Conservation (phyloP, 2,888 invertebrate genomes). For the Agrotis exclamationis region DNA sequence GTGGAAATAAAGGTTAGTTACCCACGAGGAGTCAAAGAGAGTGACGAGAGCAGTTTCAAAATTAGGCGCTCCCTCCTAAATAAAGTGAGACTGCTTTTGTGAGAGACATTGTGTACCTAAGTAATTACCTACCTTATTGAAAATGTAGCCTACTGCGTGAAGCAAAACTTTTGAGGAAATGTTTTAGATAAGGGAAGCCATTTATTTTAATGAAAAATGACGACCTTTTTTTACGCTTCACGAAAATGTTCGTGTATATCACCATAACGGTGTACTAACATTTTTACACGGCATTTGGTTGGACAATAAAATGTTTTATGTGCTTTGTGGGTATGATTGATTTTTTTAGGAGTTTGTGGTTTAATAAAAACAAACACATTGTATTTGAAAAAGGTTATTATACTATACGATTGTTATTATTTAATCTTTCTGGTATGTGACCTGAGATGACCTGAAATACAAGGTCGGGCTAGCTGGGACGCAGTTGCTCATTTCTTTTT, state of each 20-base stretch:
- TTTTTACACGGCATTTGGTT: conserved; percentile 65
- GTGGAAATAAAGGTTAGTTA: conserved; percentile 55
- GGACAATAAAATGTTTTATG: conserved; percentile 67
- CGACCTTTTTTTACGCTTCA: conserved; percentile 65
- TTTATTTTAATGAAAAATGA: conserved; percentile 81
- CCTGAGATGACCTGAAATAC: too few relatives aligned
- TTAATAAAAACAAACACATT: too few relatives aligned
- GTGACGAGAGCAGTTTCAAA: conserved; percentile 59
- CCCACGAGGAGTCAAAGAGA: conserved; percentile 53
- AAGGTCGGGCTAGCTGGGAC: too few relatives aligned
- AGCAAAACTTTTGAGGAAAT: conserved; percentile 68
- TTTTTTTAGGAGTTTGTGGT: conserved; percentile 34
- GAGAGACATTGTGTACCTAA: conserved; percentile 68
- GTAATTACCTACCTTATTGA: conserved; percentile 72
- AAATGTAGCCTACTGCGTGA: conserved; percentile 64
- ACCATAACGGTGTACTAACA: conserved; percentile 64
- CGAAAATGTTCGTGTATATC: conserved; percentile 65
- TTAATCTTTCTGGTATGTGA: too few relatives aligned
- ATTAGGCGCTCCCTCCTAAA: conserved; percentile 60
- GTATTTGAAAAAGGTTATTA: too few relatives aligned
- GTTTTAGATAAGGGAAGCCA: conserved; percentile 76
- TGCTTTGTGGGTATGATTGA: conserved; percentile 56
- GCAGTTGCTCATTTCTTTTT: too few relatives aligned
- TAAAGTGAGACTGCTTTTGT: conserved; percentile 62
- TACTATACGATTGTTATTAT: too few relatives aligned